Percentiles rank a stretch among this genome's conserved stretches.
Evolutionary conservation across 1,140 invertebrate species (phyloP).

Genomic region (Trypoxylus dichotomus): DNA sequence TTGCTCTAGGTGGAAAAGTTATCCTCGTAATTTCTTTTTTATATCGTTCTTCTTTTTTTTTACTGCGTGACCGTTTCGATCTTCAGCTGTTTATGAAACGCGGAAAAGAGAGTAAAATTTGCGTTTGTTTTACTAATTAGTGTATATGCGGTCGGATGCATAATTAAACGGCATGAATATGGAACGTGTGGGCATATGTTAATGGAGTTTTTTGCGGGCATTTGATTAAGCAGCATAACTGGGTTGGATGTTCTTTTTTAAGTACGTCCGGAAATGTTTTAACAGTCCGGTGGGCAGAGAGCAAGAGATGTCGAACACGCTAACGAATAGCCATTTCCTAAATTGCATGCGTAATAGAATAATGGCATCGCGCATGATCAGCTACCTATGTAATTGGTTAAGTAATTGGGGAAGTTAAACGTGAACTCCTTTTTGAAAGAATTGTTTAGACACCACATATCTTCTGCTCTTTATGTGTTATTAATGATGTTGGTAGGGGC

Average conservation of each 20-base stretch:
- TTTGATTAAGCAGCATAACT: not conserved
- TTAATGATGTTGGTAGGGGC: no score
- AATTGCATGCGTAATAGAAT: no score
- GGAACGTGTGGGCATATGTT: slow-evolving; percentile 1
- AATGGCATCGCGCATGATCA: no score
- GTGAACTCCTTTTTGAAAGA: no score
- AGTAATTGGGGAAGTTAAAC: no score
- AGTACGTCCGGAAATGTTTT: not conserved
- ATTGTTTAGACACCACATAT: no score
- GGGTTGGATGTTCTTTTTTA: not conserved
- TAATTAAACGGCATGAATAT: slow-evolving; percentile 8
- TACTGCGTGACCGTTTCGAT: not conserved
- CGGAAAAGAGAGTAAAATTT: not conserved
- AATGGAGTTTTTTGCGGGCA: not conserved
- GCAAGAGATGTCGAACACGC: not conserved
- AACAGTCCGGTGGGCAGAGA: not conserved
- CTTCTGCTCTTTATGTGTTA: no score
- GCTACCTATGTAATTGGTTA: no score
- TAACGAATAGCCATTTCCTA: not conserved
- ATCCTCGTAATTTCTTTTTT: not conserved
- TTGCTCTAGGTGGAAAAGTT: not conserved
- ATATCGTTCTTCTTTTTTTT: not conserved
- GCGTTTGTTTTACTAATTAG: not conserved
- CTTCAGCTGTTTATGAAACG: not conserved
- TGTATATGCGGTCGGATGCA: not conserved